Base-by-base conservation (phyloP, 2,888 invertebrate species). In the Thecocarcelia acutangulata region DNA sequence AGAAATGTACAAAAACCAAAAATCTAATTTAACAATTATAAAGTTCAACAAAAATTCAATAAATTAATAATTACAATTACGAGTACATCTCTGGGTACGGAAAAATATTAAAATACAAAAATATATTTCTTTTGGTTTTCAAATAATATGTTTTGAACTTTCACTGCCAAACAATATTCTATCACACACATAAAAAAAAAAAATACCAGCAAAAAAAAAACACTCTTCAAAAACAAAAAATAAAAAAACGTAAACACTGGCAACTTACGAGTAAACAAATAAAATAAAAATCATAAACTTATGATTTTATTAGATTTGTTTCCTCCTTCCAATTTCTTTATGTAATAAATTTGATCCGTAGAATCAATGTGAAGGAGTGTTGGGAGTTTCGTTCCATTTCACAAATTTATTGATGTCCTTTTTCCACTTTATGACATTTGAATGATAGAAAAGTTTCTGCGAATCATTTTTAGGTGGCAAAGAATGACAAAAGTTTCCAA, bases 301-400 rank as follows among this genome's bases (percentile, higher is more conserved):
- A 78, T 59, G 37, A 82, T 64, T 78, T 82, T 82, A 82, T 82
- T 69, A 54, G 70, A 82, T 82, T 82, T 81, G n/a, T 44, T 28
- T 37, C 54, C 24, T 75, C 40, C n/a, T 40, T 58, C 40, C 13
- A 11, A 44, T 9, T 17, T 19, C 2, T 24, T 40, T 28, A 12
- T 28, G 21, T 2, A 17, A 48, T 13, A 46, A 63, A 0, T 13
- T 44, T 21, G 19, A 21, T 24, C 3, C n/a, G 59, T 19, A n/a
- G 44, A 61, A 15, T 42, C 4, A 40, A 50, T 37, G 40, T 12
- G 19, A 66, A 33, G 48, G 19, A 70, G 58, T 64, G 17, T 52
- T 15, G 63, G 58, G 70, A 78, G 8, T 5, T 75, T 78, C 70
- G 42, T 70, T 66, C 46, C 70, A 74, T 82, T 82, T 82, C 42